These are phyloP conservation scores for Blera fallax DNA, from an alignment of 2,888 invertebrate species.

Conservation along the genomic window DNA sequence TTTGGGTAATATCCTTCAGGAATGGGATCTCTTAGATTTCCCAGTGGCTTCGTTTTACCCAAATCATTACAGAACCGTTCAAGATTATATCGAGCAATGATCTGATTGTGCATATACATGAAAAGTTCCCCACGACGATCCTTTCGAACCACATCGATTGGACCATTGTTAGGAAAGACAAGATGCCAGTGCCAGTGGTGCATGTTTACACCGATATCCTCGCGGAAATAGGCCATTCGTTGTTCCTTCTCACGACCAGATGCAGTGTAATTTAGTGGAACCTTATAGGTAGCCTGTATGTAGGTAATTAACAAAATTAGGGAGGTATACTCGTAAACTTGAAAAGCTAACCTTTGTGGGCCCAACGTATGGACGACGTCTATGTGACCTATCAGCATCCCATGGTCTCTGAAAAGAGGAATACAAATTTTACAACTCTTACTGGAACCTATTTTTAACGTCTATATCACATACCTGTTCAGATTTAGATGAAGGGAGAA, in stretches of 20 bases:
- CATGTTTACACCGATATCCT: constrained; percentile 90
- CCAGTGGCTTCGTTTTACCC: constrained; percentile 84
- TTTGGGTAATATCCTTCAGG: constrained; percentile 90
- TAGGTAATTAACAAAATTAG: too few relatives aligned
- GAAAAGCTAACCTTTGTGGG: too few relatives aligned
- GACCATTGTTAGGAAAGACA: constrained; percentile 84
- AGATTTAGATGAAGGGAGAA: neutral
- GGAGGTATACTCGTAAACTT: too few relatives aligned
- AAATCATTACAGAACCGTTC: constrained; percentile 88
- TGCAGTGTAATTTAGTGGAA: constrained; percentile 83
- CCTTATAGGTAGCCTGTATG: neutral
- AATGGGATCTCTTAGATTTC: constrained; percentile 86
- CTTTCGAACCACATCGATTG: constrained; percentile 83
- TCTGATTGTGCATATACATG: constrained; percentile 86
- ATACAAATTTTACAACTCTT: too few relatives aligned
- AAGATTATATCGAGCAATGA: constrained; percentile 84
- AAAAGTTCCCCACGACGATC: constrained; percentile 86
- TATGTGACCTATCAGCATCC: too few relatives aligned
- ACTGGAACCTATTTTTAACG: too few relatives aligned
- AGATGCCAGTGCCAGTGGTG: constrained; percentile 95
- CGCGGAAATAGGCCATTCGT: constrained; percentile 88
- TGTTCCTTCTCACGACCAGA: constrained; percentile 33
- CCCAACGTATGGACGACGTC: too few relatives aligned
- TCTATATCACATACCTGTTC: too few relatives aligned
- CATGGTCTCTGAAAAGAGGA: too few relatives aligned